phyloP scores from a whole-genome alignment of 2,888 invertebrate genomes.

The Panzeria rudis region DNA sequence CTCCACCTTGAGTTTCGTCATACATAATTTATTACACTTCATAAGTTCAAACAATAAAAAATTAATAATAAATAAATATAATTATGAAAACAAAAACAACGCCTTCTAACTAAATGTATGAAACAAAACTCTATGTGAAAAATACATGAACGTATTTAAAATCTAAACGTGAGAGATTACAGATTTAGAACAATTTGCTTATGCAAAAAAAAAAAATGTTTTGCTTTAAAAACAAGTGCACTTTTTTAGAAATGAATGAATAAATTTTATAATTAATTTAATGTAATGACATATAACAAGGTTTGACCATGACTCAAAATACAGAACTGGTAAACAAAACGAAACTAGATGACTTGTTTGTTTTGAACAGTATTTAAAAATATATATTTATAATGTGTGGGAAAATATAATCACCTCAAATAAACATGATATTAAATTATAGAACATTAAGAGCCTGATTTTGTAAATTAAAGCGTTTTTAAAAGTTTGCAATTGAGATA shows the following conservation, averaged over 20 bases:
- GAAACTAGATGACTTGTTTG: slow-evolving; percentile 39
- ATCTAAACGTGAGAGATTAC: slow-evolving; percentile 42
- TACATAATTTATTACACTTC: slow-evolving; percentile 32
- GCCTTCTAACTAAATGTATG: slow-evolving; percentile 38
- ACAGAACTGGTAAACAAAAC: neutral
- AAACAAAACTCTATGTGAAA: slow-evolving; percentile 17
- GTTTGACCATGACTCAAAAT: slow-evolving; percentile 64
- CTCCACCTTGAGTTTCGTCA: slow-evolving; percentile 30
- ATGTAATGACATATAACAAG: slow-evolving; percentile 68
- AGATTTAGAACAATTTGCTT: slow-evolving; percentile 18
- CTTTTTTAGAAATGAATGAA: slow-evolving; percentile 43
- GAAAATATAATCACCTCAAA: slow-evolving; percentile 24
- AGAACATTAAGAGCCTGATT: too few relatives aligned
- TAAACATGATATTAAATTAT: neutral
- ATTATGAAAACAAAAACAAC: slow-evolving; percentile 36
- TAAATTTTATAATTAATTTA: slow-evolving; percentile 48
- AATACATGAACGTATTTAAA: neutral
- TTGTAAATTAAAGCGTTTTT: too few relatives aligned
- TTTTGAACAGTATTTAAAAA: neutral
- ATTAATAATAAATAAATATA: neutral
- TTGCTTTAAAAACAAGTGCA: slow-evolving; percentile 39
- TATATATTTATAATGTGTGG: slow-evolving; percentile 43
- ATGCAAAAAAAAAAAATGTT: slow-evolving; percentile 2
- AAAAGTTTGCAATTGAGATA: too few relatives aligned
- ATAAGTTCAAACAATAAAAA: slow-evolving; percentile 34